Percentiles rank a stretch among this genome's conserved stretches.
These are phyloP conservation scores for Trichogramma evanescens DNA, from an alignment of 2,888 invertebrate genomes.

Conservation along the genomic window DNA sequence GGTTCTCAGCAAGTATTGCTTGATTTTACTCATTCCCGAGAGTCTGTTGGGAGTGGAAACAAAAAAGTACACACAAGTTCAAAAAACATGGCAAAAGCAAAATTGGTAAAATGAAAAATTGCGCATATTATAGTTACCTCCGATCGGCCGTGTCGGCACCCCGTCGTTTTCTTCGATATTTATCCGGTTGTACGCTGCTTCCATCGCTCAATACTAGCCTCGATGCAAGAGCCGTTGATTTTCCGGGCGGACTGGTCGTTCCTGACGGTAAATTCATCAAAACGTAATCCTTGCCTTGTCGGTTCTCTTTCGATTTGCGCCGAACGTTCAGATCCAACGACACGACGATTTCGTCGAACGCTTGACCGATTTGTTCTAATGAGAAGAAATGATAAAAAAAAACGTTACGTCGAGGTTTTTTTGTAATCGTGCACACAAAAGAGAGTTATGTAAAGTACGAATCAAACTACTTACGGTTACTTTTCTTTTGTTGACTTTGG, in stretches of 20 bases:
- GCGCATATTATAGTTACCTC: slow-evolving; percentile 27
- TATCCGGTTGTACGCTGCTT: slow-evolving; percentile 33
- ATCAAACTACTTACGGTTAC: slow-evolving; percentile 30
- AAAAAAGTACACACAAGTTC: no score
- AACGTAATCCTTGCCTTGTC: slow-evolving; percentile 41
- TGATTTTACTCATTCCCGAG: slow-evolving; percentile 31
- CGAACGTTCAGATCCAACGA: slow-evolving; percentile 42
- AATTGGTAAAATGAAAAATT: not conserved
- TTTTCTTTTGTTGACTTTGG: slow-evolving; percentile 35
- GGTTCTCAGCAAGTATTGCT: slow-evolving; percentile 38
- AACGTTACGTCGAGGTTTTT: not conserved
- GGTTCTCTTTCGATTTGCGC: slow-evolving; percentile 44
- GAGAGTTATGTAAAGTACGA: not conserved
- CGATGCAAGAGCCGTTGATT: slow-evolving; percentile 37
- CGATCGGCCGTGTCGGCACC: slow-evolving; percentile 28
- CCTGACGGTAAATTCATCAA: slow-evolving; percentile 41
- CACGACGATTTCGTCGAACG: slow-evolving; percentile 49
- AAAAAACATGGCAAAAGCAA: not conserved
- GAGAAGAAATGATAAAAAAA: not conserved
- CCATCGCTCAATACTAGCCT: slow-evolving; percentile 39
- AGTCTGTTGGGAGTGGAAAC: slow-evolving; percentile 25
- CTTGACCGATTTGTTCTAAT: slow-evolving; percentile 31
- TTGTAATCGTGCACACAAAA: not conserved
- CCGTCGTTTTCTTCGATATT: slow-evolving; percentile 32
- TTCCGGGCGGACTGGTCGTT: slow-evolving; percentile 38